Conservation (phyloP, 2,113 vertebrate species). For the Corythornis cristatus region DNA sequence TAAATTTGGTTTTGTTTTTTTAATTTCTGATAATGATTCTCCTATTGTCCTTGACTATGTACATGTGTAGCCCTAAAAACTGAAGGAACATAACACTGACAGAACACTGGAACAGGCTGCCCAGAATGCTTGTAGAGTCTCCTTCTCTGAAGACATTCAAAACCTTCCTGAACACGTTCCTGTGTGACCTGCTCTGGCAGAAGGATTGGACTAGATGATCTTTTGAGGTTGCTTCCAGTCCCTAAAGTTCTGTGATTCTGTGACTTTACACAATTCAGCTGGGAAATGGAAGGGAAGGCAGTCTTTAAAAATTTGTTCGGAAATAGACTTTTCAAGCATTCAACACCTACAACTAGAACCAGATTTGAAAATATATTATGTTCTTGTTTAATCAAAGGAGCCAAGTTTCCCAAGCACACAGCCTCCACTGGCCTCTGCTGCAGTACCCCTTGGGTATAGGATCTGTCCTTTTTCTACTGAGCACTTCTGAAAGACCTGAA, state of each 20-base stretch:
- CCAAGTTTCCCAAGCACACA: background rate
- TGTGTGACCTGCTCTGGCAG: too few species aligned
- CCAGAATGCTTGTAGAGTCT: too few species aligned
- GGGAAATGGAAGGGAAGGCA: background rate
- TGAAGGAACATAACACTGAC: background rate
- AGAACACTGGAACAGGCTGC: too few species aligned
- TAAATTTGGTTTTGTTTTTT: background rate
- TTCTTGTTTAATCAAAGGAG: background rate
- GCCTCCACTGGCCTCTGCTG: background rate
- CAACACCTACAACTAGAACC: background rate
- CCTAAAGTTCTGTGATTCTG: too few species aligned
- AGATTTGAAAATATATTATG: background rate
- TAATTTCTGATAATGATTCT: background rate
- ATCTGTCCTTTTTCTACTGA: background rate
- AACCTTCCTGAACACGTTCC: too few species aligned
- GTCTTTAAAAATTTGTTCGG: background rate
- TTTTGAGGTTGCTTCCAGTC: too few species aligned
- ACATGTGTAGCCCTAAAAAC: background rate
- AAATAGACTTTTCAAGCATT: background rate
- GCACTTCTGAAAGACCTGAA: background rate
- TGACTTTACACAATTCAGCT: background rate
- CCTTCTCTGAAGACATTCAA: too few species aligned
- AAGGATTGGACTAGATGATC: too few species aligned
- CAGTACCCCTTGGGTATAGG: rapidly evolving
- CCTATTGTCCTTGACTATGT: background rate